Evolutionary conservation across 2,113 vertebrate genomes (phyloP).

Genomic region (Asarcornis scutulata): DNA sequence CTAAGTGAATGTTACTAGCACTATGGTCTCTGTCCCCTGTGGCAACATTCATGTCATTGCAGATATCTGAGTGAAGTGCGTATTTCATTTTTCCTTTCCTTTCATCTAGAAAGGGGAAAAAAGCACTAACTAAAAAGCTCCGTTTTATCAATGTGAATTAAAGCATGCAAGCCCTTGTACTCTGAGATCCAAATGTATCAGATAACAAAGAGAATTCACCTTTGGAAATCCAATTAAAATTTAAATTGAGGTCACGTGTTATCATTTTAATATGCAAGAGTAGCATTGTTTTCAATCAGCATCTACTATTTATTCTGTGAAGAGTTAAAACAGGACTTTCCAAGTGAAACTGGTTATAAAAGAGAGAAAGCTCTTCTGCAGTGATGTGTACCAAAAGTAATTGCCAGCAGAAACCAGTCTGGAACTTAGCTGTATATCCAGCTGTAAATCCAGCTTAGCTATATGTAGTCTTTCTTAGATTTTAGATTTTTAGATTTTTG

Average conservation of each 20-base stretch:
- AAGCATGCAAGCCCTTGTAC: not conserved
- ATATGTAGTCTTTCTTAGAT: not conserved
- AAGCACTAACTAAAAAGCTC: not conserved
- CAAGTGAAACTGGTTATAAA: not conserved
- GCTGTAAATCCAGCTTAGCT: not conserved
- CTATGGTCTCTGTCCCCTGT: not conserved
- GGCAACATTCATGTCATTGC: constrained; percentile 9
- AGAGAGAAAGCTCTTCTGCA: not conserved
- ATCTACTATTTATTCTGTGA: not conserved
- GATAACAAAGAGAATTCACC: not conserved
- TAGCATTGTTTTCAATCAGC: not conserved
- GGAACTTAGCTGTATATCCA: not conserved
- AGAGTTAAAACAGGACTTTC: not conserved
- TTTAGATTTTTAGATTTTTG: not conserved
- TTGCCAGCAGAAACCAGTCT: not conserved
- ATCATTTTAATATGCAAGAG: not conserved
- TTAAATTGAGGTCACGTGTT: not conserved
- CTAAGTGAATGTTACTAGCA: not conserved
- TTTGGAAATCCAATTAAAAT: constrained; percentile 21
- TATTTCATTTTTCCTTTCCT: constrained; percentile 5
- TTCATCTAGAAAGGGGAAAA: not conserved
- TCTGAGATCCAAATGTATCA: not conserved
- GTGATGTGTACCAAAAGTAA: not conserved
- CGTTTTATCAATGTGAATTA: not conserved
- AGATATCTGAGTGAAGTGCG: not conserved